A percentile compares a stretch with the other conserved stretches of the same genome.
Evolutionary conservation across 2,888 invertebrate species (phyloP).

Genomic region (Melanotus villosus): DNA sequence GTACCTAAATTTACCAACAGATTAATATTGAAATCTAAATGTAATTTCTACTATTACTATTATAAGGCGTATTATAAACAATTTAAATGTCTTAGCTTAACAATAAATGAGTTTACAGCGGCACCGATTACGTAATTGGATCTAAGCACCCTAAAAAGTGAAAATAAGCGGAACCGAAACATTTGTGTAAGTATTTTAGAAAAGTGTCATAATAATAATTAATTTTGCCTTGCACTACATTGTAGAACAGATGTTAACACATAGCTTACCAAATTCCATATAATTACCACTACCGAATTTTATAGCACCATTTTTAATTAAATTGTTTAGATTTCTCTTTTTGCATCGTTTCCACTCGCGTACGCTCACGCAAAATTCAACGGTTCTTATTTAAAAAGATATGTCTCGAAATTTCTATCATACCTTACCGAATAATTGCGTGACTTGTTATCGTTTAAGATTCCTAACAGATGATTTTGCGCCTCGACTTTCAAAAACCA

Average conservation of each 20-base stretch:
- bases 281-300: too few species aligned
- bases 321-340: too few species aligned
- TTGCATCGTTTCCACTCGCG: too few species aligned
- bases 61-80: too few species aligned
- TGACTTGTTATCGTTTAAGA: neutral
- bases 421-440: neutral
- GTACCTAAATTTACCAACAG: too few species aligned
- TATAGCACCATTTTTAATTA: too few species aligned
- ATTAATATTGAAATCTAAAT: too few species aligned
- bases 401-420: neutral
- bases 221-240: neutral
- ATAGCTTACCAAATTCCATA: neutral
- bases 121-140: neutral
- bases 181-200: neutral
- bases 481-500: slow-evolving; percentile 21
- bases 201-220: neutral
- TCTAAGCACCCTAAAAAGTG: slow-evolving; percentile 13
- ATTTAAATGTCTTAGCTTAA: too few species aligned
- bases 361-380: too few species aligned
- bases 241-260: slow-evolving; percentile 3
- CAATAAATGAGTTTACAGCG: neutral
- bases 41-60: too few species aligned
- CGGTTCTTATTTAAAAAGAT: neutral
- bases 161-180: slow-evolving; percentile 8
- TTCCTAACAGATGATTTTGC: neutral